Conservation (phyloP, 2,888 invertebrate genomes). For the Pseudolycoriella hygida region DNA sequence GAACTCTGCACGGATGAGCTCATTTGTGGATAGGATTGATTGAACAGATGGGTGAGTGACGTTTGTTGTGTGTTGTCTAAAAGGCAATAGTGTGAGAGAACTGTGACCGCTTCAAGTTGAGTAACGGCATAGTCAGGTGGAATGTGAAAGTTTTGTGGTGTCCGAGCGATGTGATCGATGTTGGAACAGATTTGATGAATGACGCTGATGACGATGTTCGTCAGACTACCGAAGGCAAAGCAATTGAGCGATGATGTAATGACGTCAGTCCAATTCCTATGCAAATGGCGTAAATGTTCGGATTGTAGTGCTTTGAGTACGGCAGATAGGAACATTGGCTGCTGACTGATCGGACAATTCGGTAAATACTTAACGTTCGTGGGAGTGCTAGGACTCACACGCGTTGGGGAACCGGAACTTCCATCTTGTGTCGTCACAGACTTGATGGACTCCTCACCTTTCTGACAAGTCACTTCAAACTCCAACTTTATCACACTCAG, state of each 20-base stretch:
- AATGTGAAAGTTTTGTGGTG: conserved; percentile 22
- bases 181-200: conserved; percentile 46
- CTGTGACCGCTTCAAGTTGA: conserved; percentile 59
- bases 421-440: background rate
- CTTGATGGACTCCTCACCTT: conserved; percentile 26
- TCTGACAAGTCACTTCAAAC: conserved; percentile 42
- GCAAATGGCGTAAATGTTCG: conserved; percentile 50
- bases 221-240: conserved; percentile 50
- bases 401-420: conserved; percentile 17
- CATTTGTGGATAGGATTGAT: conserved; percentile 34
- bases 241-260: conserved; percentile 66
- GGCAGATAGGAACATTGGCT: conserved; percentile 67
- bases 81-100: conserved; percentile 63
- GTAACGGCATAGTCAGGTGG: conserved; percentile 65
- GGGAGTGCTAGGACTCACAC: conserved; percentile 20
- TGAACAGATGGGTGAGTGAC: conserved; percentile 35
- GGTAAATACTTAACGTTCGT: conserved; percentile 39
- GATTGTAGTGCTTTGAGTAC: conserved; percentile 53
- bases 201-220: conserved; percentile 58
- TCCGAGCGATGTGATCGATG: conserved; percentile 36
- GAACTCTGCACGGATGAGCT: conserved; percentile 35
- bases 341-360: conserved; percentile 52
- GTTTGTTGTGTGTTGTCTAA: conserved; percentile 43
- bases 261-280: conserved; percentile 68
- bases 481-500: conserved; percentile 58